A percentile compares a stretch with the other conserved stretches of the same genome.
Evolutionary conservation across 2,113 vertebrate species (phyloP).

Genomic region (Pseudonaja textilis): DNA sequence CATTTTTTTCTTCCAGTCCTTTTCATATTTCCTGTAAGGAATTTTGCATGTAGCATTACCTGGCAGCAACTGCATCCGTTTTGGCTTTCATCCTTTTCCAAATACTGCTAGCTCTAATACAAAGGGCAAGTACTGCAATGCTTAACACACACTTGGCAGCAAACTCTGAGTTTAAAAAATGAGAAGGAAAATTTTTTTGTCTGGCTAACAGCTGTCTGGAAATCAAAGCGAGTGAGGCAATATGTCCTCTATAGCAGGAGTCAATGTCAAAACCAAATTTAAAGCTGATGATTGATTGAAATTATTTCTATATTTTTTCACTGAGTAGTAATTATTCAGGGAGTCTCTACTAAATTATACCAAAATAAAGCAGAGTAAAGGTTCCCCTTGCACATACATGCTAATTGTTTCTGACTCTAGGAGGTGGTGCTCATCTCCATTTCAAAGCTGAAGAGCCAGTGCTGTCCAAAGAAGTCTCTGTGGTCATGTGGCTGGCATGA

Average conservation of each 20-base stretch:
- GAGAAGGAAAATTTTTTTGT: neutral
- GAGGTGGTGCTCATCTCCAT: too few species aligned
- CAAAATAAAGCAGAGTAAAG: neutral
- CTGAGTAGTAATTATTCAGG: neutral
- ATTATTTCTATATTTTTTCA: neutral
- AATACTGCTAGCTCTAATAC: neutral
- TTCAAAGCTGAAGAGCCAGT: too few species aligned
- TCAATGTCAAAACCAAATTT: neutral
- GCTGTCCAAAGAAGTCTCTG: too few species aligned
- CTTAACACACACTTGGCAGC: neutral
- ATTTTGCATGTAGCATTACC: neutral
- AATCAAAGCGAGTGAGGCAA: neutral
- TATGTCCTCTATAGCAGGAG: neutral
- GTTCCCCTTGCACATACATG: too few species aligned
- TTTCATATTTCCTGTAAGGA: neutral
- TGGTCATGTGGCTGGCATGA: too few species aligned
- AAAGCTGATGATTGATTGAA: neutral
- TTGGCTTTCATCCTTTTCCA: neutral
- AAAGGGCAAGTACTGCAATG: neutral
- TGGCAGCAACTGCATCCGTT: neutral
- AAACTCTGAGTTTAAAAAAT: neutral
- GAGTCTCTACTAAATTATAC: neutral
- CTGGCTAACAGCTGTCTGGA: neutral
- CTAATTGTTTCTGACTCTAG: too few species aligned
- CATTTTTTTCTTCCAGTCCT: neutral